Evolutionary conservation across 2,888 invertebrate genomes (phyloP), one percentile per base, ranked within the genome.

Genomic region (Ectobius pallidus): DNA sequence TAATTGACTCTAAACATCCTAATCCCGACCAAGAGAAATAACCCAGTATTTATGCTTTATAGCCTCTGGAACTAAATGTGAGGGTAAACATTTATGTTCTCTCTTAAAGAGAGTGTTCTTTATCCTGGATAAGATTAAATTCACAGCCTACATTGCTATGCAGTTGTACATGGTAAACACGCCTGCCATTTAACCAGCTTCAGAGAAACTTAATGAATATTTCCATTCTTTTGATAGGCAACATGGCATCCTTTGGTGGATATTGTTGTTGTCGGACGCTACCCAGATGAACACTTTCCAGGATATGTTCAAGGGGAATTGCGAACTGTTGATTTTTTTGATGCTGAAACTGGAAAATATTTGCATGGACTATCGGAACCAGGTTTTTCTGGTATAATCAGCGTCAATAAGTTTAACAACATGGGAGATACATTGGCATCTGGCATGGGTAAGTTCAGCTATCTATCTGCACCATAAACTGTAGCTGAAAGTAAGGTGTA

Each of bases 181-280:
- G n/a, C n/a, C n/a, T n/a, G n/a, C n/a, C n/a, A n/a, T n/a, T n/a
- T n/a, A n/a, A n/a, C n/a, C n/a, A n/a, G n/a, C n/a, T n/a, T n/a
- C n/a, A n/a, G n/a, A n/a, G n/a, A n/a, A n/a, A n/a, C n/a, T n/a
- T n/a, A n/a, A n/a, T n/a, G n/a, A 39, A 6, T 14, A 39, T 39
- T 39, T 9, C 39, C 39, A 39, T 9, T 39, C 39, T 39, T 39
- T 39, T 39, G 39, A 0, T 76, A 82, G 82, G 84, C 84, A 4
- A 77, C 79, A 1, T 85, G 84, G 84, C 83, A 84, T 76, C 84
- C 84, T 7, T 74, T 82, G 42, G 79, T 79, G 73, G 84, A 84
- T 75, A 75, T 84, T 70, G 79, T 83, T 9, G 81, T 84, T 4
- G 80, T 82, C 46, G 84, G 84, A 0, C 79, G 84, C 3, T 84